phyloP scores from a whole-genome alignment of 2,113 vertebrate genomes.

The Ceyx cyanopectus region DNA sequence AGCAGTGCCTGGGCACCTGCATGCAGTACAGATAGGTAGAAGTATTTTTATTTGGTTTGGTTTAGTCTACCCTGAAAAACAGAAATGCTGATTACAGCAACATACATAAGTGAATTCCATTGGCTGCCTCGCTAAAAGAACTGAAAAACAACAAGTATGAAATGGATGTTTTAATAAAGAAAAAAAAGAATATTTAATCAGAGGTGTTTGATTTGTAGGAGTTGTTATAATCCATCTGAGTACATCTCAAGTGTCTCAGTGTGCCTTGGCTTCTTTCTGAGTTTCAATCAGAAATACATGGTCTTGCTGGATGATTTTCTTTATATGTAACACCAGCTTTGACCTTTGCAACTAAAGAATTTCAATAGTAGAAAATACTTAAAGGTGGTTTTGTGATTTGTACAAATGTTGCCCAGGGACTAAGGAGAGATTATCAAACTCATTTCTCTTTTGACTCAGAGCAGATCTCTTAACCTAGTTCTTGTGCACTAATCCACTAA shows the following conservation, averaged over 20 bases:
- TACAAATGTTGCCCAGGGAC: not conserved
- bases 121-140: not conserved
- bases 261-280: not conserved
- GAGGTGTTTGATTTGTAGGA: not conserved
- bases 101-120: not conserved
- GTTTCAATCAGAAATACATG: not conserved
- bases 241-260: not conserved
- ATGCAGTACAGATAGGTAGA: rapidly evolving
- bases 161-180: not conserved
- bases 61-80: not conserved
- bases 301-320: not conserved
- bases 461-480: conserved; percentile 13
- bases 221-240: not conserved
- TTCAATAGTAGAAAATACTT: not conserved
- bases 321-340: not conserved
- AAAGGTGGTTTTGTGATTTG: not conserved
- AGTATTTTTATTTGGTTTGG: not conserved
- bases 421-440: conserved; percentile 43
- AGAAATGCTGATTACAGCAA: not conserved
- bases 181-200: not conserved
- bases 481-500: conserved; percentile 21
- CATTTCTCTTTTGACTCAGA: conserved; percentile 44
- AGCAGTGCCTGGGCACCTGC: rapidly evolving
- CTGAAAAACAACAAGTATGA: not conserved
- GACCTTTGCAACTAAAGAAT: conserved; percentile 9